Conservation (phyloP, 2,888 invertebrate genomes). For the Hyles lineata region DNA sequence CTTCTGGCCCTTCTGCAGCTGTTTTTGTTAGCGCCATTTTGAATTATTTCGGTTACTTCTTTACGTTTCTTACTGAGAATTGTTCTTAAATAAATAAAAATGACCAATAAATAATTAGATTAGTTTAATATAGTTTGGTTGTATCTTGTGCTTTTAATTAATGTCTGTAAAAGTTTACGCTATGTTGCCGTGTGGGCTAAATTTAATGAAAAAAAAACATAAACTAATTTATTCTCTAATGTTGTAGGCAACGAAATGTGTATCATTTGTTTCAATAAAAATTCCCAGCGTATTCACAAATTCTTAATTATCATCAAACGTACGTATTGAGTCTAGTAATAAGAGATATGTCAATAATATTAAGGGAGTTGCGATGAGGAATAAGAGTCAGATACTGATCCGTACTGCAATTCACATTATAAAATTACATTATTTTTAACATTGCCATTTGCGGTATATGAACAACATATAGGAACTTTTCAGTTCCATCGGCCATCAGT, state of each 20-base stretch:
- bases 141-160: background rate
- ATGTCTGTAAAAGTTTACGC: background rate
- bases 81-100: background rate
- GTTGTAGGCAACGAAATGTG: background rate
- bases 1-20: background rate
- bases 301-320: background rate
- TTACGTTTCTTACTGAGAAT: background rate
- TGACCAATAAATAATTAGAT: background rate
- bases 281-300: background rate
- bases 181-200: background rate
- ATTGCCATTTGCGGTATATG: no score
- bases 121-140: background rate
- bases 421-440: no score
- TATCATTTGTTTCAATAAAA: background rate
- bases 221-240: background rate
- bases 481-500: no score
- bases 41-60: background rate
- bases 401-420: background rate
- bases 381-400: background rate
- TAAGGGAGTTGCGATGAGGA: background rate
- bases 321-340: no score
- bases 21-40: background rate
- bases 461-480: no score
- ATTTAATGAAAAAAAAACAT: background rate
- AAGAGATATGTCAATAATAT: background rate